Base-by-base conservation (phyloP, 2,888 invertebrate species). In the Aphidius colemani region DNA sequence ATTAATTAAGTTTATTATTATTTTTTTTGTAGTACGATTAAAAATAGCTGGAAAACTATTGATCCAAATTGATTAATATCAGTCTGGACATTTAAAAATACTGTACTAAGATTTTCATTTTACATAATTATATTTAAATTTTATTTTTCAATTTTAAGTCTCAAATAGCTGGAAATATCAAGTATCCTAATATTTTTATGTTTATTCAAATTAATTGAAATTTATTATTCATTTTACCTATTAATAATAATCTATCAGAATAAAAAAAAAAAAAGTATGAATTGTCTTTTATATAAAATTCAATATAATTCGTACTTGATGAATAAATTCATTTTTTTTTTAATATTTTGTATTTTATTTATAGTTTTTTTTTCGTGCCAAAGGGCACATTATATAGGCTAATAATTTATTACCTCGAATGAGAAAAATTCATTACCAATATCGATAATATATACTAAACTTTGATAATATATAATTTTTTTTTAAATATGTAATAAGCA, bases 401-500 rank as follows among this genome's bases (percentile, higher is more conserved):
- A 61, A 53, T 53, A 45, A 30, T 45, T 30, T 30, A 58, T 62
- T 65, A 30, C 51, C 67, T 66, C 67, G 53, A 59, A 51, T 51
- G 48, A 49, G 59, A 55, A 59, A 65, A 63, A 63, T 60, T 45
- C 13, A 18, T 18, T 18, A 18, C 2, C 63, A 70, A 67, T 67
- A 65, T 66, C 61, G 58, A 61, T 65, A 75, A 74, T 70, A 75
- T 70, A 75, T 70, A 73, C 78, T 76, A 75, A 70, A 74, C 73
- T 74, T 66, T 75, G 70, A 69, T 76, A 66, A 76, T 30, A 76
- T 78, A 30, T 30, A 30, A 5, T 30, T 30, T 75, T 77, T 77
- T 73, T 73, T 78, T 78, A 78, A 80, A 73, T 78, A 78, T 73
- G 74, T 76, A 75, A 76, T 80, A 81, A 81, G 81, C 81, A 81